Conservation (phyloP, 1,140 invertebrate species). For the Drosophila azteca region DNA sequence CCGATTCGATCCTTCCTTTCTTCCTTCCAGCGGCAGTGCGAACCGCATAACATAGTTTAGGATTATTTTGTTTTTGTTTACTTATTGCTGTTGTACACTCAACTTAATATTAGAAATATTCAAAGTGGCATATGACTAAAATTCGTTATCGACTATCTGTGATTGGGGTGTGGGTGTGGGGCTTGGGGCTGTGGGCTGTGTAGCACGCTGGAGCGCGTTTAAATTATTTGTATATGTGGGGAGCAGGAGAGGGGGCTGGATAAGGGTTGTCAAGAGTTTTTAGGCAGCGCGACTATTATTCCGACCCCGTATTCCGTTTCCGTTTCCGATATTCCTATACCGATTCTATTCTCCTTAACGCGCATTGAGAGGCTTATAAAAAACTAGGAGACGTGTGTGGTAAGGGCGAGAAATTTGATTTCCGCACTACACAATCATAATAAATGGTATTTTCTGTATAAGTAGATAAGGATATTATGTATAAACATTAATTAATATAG, state of each 20-base stretch:
- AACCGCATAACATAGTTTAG: conserved; percentile 21
- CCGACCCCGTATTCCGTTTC: conserved; percentile 12
- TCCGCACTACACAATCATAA: conserved; percentile 77
- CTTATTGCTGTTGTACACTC: conserved; percentile 58
- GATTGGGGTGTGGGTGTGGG: conserved; percentile 17
- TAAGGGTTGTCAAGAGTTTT: conserved; percentile 43
- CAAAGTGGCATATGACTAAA: conserved; percentile 57
- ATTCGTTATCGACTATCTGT: conserved; percentile 53
- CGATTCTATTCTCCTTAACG: conserved; percentile 26
- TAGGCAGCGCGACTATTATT: conserved; percentile 20
- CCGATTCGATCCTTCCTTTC: no score
- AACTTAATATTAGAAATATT: conserved; percentile 62
- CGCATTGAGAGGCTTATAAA: conserved; percentile 60
- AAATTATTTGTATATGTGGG: conserved; percentile 36
- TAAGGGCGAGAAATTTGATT: conserved; percentile 82
- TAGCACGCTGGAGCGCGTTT: conserved; percentile 19
- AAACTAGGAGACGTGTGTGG: conserved; percentile 75
- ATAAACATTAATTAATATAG: conserved; percentile 57
- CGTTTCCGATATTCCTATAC: conserved; percentile 19
- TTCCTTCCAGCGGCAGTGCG: conserved; percentile 2
- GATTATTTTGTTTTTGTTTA: conserved; percentile 30
- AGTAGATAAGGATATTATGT: conserved; percentile 75
- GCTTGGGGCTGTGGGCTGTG: neutral
- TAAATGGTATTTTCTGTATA: conserved; percentile 71
- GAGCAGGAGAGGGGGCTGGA: neutral